These are phyloP conservation scores for Hemitrygon akajei DNA, from an alignment of 2,797 vertebrate species.

Conservation along the genomic window DNA sequence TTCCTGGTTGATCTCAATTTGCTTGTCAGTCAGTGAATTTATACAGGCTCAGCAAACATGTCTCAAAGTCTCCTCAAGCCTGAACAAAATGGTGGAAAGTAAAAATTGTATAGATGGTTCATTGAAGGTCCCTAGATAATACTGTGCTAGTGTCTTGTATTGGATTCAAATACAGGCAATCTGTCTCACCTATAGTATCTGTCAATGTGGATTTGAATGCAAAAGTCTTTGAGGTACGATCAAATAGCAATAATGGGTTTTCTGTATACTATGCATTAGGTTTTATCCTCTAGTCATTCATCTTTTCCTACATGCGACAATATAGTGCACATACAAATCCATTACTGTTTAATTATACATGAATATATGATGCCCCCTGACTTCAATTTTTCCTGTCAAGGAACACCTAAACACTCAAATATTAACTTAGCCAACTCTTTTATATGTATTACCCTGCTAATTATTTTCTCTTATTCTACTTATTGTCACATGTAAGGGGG, in stretches of 20 bases:
- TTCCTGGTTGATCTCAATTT: background rate
- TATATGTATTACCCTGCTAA: background rate
- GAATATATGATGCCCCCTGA: background rate
- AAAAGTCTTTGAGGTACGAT: constrained; percentile 30
- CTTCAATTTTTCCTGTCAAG: constrained; percentile 14
- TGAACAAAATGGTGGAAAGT: constrained; percentile 10
- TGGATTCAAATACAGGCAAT: constrained; percentile 34
- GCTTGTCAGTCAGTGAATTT: background rate
- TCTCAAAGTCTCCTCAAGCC: background rate
- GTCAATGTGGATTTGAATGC: constrained; percentile 36
- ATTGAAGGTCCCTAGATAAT: constrained; percentile 27
- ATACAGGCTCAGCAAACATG: background rate
- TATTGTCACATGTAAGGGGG: background rate
- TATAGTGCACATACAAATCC: constrained; percentile 24
- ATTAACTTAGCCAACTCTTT: background rate
- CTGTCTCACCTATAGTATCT: constrained; percentile 33
- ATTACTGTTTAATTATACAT: constrained; percentile 36
- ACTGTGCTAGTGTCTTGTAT: constrained; percentile 7
- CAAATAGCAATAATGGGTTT: constrained; percentile 35
- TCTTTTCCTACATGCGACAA: constrained; percentile 27
- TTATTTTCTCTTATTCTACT: background rate
- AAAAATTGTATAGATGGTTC: constrained; percentile 24
- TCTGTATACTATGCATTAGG: constrained; percentile 34
- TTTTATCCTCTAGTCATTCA: constrained; percentile 30
- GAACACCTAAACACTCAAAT: background rate